Base-by-base conservation (phyloP, 2,113 vertebrate genomes). In the Acrocephalus kingi region DNA sequence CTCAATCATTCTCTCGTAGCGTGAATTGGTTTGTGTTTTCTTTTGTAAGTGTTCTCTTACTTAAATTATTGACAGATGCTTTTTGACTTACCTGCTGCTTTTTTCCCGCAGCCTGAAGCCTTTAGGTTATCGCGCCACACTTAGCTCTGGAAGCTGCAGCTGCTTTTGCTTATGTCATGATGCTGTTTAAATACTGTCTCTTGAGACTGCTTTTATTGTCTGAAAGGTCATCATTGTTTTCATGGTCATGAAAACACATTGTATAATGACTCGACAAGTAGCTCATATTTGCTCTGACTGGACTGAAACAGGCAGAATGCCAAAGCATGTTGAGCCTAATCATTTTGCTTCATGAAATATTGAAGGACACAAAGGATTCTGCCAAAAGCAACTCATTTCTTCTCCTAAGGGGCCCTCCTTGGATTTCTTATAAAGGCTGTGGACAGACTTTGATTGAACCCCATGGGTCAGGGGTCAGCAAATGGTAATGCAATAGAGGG, bases 321-420 rank as follows among this genome's bases (percentile, higher is more conserved):
- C 61, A 48, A 82, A 37, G 33, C 27, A 45, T 33, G 73, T 82
- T 49, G 25, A 94, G 39, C 11, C 31, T 82, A 43, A 75, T 56
- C 45, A 87, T 89, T 93, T 84, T 87, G 23, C 58, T 49, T 68
- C 66, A 87, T 87, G 61, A 94, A 95, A 92, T 87, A 91, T 49
- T 84, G 37, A 91, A 72, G 31, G 58, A 10, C 24, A 56, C 23
- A 87, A 64, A 67, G n/a, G 52, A 64, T 89, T 91, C 45, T 82
- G 56, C 45, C 87, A 61, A 84, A 84, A 84, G 43, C 41, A 82
- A 56, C 56, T 55, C 1, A 31, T 82, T 35, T 54, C 18, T 86
- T 78, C 41, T 92, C 69, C 35, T 82, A 33, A 72, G 45, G 69
- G 11, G 1, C 79, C 35, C 54, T 93, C 41, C 37, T 62, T 54